phyloP scores from a whole-genome alignment of 2,797 vertebrate species.

The Ptychobarbus kaznakovi region DNA sequence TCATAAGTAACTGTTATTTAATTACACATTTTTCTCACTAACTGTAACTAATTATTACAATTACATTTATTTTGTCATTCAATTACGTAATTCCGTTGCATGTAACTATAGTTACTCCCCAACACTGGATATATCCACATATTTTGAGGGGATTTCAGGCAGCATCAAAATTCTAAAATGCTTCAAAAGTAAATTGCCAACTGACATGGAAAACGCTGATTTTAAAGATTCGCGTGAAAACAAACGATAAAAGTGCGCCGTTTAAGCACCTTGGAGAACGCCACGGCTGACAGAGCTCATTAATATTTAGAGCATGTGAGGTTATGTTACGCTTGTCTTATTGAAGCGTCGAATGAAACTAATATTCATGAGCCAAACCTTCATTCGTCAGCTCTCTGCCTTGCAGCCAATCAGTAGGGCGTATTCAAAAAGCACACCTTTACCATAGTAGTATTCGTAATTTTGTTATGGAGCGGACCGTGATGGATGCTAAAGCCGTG shows the following conservation, averaged over 20 bases:
- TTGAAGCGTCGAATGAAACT: not conserved
- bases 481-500: not conserved
- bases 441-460: not conserved
- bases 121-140: not conserved
- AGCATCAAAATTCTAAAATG: not conserved
- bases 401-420: not conserved
- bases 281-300: slow-evolving; percentile 57
- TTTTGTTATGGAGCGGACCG: not conserved
- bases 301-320: not conserved
- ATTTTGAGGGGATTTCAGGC: not conserved
- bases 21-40: too few relatives aligned
- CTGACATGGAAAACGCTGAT: not conserved
- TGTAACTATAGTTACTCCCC: not conserved
- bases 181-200: not conserved
- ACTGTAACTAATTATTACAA: not conserved
- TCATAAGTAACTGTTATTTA: too few relatives aligned
- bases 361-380: not conserved
- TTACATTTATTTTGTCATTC: not conserved
- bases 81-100: not conserved
- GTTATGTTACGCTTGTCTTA: too few relatives aligned
- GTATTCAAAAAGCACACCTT: not conserved
- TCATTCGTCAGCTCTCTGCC: not conserved
- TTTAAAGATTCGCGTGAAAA: not conserved
- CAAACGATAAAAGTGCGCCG: not conserved
- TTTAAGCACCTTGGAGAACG: slow-evolving; percentile 83